Evolutionary conservation across 2,797 vertebrate species (phyloP).

Genomic region (Pelochelys cantorii): DNA sequence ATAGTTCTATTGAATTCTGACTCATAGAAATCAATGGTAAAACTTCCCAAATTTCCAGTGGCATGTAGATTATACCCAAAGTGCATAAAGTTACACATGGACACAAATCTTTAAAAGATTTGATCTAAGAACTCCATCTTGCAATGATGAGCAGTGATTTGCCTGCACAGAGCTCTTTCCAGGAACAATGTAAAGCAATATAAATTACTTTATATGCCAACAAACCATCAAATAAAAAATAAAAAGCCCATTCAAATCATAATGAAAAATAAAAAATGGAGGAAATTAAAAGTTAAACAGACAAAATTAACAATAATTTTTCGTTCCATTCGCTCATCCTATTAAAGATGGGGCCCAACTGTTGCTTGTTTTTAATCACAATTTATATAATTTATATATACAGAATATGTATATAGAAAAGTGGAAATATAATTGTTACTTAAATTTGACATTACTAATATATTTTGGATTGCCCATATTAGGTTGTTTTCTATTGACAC

Average conservation of each 20-base stretch:
- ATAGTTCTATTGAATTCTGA: background rate
- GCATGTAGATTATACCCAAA: too few relatives aligned
- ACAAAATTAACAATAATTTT: background rate
- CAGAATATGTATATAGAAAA: background rate
- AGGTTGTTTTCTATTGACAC: background rate
- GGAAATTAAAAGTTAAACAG: background rate
- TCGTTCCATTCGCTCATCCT: background rate
- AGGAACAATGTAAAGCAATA: background rate
- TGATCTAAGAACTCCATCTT: background rate
- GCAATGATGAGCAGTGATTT: background rate
- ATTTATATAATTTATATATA: too few relatives aligned
- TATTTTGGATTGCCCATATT: background rate
- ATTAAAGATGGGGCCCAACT: background rate
- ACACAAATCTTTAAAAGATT: background rate
- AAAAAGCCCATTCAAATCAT: background rate
- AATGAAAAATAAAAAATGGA: background rate
- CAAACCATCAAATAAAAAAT: background rate
- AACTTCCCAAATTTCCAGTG: background rate
- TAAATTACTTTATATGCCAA: background rate
- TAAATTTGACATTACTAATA: background rate
- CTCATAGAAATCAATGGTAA: background rate
- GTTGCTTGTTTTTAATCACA: background rate
- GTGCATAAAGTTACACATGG: background rate
- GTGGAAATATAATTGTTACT: background rate
- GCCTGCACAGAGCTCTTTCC: background rate